These are phyloP conservation scores for Paratrypauchen microcephalus DNA, from an alignment of 2,797 vertebrate genomes.

Conservation along the genomic window DNA sequence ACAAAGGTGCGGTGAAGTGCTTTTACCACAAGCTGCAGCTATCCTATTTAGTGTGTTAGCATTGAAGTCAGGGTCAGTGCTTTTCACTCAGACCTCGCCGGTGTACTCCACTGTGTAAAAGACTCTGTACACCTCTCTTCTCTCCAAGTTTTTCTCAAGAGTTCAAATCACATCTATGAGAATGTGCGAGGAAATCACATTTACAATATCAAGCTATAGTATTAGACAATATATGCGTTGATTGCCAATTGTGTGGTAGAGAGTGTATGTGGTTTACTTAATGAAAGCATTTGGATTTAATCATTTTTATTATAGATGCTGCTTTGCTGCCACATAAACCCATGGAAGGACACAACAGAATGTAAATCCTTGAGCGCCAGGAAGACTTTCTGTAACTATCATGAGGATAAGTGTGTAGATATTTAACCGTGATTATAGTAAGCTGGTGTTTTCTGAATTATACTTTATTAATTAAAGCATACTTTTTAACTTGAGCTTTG, in stretches of 20 bases:
- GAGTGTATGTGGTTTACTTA: background rate
- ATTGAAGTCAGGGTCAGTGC: slow-evolving; percentile 6
- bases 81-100: slow-evolving; percentile 15
- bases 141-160: slow-evolving; percentile 17
- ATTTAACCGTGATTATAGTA: background rate
- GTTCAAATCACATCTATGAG: slow-evolving; percentile 9
- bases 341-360: background rate
- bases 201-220: background rate
- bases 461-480: background rate
- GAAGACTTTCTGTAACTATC: background rate
- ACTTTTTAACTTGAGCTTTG: background rate
- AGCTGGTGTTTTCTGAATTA: too few relatives aligned
- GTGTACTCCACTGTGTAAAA: slow-evolving; percentile 13
- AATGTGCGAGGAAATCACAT: slow-evolving; percentile 9
- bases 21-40: background rate
- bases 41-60: background rate
- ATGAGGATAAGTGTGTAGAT: background rate
- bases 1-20: background rate
- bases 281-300: background rate
- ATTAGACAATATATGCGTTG: background rate
- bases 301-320: background rate
- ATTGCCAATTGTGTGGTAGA: background rate
- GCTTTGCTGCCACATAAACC: background rate
- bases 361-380: background rate
- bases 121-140: slow-evolving; percentile 10